Base-by-base conservation (phyloP, 2,113 vertebrate species). In the Cettia cetti region DNA sequence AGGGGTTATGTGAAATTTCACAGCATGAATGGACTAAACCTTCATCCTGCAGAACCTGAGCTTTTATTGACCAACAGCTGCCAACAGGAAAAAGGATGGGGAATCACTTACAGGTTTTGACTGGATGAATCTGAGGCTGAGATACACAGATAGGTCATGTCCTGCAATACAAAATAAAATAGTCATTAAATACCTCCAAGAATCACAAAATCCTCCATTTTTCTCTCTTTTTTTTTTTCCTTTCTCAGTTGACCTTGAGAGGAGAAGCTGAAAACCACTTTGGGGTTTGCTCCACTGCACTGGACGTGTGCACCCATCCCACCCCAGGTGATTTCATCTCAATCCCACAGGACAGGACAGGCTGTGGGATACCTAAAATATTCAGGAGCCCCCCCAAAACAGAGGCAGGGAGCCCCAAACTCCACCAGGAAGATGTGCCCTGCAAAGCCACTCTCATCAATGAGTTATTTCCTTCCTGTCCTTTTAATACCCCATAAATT, bases 131-230 rank as follows among this genome's bases (percentile, higher is more conserved):
- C 99, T 4, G 98, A 98, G 90, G 98, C 98, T 0, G 98, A 97
- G 87, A 99, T 98, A 74, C 98, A 99, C 91, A 99, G 98, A 70
- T 99, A 99, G 16, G 97, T 98, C 98, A 98, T 98, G 96, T 98
- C 98, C 99, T 99, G 98, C 28, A 95, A 96, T 0, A 89, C 49
- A 89, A 27, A 61, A 69, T 45, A 60, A 53, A 86, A 78, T 0
- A 20, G 19, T 1, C n/a, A 28, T 9, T 3, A 93, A 57, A 47
- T 8, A 35, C 40, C 75, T n/a, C 40, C 8, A 1, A 75, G 10
- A 81, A 75, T n/a, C 59, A 52, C 31, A 24, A 33, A 59, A 53
- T 13, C 15, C 10, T 53, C 22, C 4, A 2, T 66, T 85, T 37
- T 3, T 83, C 50, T 61, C 10, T n/a, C 14, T 44, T 10, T n/a